Percentiles rank a stretch among this genome's conserved stretches.
Conservation (phyloP, 2,113 vertebrate genomes). For the Bubo blakistoni region DNA sequence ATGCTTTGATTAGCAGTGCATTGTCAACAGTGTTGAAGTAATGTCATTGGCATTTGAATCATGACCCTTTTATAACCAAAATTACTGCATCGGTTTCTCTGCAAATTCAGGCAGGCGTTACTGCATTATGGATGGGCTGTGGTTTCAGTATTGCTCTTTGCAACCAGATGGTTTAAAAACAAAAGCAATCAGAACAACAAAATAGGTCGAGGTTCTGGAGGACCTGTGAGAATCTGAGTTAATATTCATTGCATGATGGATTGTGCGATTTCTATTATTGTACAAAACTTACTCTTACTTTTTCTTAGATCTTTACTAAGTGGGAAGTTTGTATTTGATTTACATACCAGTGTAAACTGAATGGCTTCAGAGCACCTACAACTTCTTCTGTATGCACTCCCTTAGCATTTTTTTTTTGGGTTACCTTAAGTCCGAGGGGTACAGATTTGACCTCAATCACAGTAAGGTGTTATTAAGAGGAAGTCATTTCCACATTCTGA, state of each 20-base stretch:
- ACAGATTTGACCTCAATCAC: background rate
- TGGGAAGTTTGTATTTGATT: background rate
- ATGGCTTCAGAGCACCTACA: background rate
- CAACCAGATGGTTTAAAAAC: background rate
- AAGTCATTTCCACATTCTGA: background rate
- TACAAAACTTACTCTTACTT: background rate
- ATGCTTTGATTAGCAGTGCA: background rate
- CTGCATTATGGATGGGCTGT: background rate
- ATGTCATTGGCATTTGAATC: conserved; percentile 1
- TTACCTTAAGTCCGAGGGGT: accelerated
- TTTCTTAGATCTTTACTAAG: background rate
- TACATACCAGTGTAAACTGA: background rate
- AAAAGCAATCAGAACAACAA: background rate
- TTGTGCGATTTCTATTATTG: background rate
- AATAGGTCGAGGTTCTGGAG: background rate
- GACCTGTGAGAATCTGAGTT: background rate
- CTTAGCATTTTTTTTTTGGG: background rate
- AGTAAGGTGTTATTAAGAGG: background rate
- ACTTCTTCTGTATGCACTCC: background rate
- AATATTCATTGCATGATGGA: background rate
- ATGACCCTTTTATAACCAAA: background rate
- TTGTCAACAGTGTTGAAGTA: background rate
- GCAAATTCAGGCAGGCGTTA: background rate
- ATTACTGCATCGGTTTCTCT: background rate
- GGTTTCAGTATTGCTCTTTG: background rate